Conservation (phyloP, 64 coral and sea anemone species). For the Stichodactyla mertensii region DNA sequence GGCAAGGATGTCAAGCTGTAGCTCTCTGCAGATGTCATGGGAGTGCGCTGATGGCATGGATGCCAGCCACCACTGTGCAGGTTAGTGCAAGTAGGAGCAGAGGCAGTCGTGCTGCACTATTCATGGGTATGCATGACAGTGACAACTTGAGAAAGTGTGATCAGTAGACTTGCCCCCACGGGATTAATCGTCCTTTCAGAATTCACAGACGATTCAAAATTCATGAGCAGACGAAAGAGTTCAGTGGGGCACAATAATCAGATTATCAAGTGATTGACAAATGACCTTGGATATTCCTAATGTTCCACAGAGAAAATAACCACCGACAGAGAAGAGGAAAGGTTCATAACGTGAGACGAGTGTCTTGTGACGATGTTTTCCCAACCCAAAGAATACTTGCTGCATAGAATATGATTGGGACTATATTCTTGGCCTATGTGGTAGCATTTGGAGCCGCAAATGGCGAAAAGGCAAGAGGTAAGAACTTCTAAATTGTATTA, state of each 20-base stretch:
- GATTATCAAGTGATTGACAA: background rate
- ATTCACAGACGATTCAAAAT: background rate
- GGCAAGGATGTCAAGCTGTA: no score
- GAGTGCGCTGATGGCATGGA: no score
- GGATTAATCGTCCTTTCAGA: background rate
- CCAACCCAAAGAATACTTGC: background rate
- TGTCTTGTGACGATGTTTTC: background rate
- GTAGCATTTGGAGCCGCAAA: background rate
- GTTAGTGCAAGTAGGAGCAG: no score
- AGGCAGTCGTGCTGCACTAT: no score
- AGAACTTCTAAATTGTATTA: background rate
- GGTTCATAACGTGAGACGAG: background rate
- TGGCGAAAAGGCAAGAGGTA: background rate
- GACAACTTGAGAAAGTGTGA: no score
- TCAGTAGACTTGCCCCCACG: no score
- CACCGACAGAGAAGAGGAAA: background rate
- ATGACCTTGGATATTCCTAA: background rate
- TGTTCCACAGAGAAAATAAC: background rate
- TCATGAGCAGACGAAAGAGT: background rate
- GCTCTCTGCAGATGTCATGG: no score
- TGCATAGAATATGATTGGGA: background rate
- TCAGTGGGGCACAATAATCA: background rate
- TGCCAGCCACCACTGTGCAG: no score
- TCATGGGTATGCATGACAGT: no score
- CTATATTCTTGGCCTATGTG: background rate